Evolutionary conservation across 2,113 vertebrate genomes (phyloP), one percentile per base, ranked within the genome.

Genomic region (Heteronetta atricapilla): DNA sequence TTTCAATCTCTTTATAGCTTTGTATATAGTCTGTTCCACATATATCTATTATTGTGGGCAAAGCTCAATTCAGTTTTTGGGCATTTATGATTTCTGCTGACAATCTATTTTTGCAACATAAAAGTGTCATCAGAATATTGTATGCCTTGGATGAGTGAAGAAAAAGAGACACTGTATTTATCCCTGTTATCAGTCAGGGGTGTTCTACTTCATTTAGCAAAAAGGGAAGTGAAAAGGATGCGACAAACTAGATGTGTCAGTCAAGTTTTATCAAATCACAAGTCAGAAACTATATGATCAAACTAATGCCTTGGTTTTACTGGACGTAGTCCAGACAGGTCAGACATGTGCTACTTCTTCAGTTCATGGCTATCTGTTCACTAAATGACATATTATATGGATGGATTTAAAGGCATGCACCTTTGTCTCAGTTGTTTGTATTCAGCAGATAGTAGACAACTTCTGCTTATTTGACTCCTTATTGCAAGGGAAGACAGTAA

Each of bases 31-130:
- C 67, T 78, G 42, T 72, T 83, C 64, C 70, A 78, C 34, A 16
- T 69, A 64, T 20, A 21, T 53, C 78, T 97, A 22, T 58, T 75
- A 38, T 23, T 84, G 60, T 55, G 68, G 64, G 26, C 80, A 83
- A 81, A 95, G 66, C 66, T 70, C 69, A 81, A 75, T 34, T 40
- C 53, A 74, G 29, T 67, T 55, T 56, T 88, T 36, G 56, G 68
- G 21, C 44, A n/a, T 75, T 81, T 44, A 11, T 38, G 53, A 82
- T 86, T 91, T 82, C 42, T 81, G 75, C 48, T 69, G 73, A 83
- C 76, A 94, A 23, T 83, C 79, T 81, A 86, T 95, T 91, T 95
- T 91, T 69, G 21, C 70, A 64, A 81, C 0, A 4, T 93, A 69
- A 17, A 94, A 78, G n/a, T 78, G 66, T 64, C 88, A 78, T 82